phyloP scores from a whole-genome alignment of 2,888 invertebrate genomes.

The Eupithecia insigniata region DNA sequence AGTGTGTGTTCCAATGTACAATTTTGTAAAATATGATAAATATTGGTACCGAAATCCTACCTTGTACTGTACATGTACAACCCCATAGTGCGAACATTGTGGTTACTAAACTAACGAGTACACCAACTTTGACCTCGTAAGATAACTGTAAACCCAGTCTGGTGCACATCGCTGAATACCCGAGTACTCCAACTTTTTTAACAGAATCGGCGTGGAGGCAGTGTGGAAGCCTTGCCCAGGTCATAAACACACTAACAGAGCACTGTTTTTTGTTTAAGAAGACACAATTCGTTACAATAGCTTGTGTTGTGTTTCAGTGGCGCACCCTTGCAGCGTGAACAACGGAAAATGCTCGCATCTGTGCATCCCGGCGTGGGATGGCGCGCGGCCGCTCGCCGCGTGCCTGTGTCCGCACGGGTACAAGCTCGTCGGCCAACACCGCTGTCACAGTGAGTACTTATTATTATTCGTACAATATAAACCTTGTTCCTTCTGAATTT shows the following conservation, averaged over 20 bases:
- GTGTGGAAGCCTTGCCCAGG: not conserved
- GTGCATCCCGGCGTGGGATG: conserved; percentile 86
- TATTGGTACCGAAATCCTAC: not conserved
- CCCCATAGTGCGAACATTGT: not conserved
- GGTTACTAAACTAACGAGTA: no score
- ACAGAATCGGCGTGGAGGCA: not conserved
- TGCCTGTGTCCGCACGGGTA: conserved; percentile 91
- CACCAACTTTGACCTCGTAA: no score
- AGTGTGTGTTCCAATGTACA: not conserved
- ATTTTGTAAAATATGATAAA: not conserved
- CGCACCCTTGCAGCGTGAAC: conserved; percentile 87
- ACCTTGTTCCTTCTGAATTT: no score
- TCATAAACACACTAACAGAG: not conserved
- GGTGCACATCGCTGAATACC: not conserved
- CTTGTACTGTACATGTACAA: no score
- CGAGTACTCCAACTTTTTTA: not conserved
- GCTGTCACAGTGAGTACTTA: conserved; percentile 84
- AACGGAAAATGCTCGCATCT: conserved; percentile 91
- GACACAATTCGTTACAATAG: not conserved
- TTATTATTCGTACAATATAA: no score
- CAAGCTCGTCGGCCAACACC: conserved; percentile 80
- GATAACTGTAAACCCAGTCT: no score
- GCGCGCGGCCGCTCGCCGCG: conserved; percentile 76
- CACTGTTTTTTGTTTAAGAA: not conserved
- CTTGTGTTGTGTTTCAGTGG: conserved; percentile 52